phyloP scores from a whole-genome alignment of 2,113 vertebrate genomes.

The Xiphophorus hellerii region DNA sequence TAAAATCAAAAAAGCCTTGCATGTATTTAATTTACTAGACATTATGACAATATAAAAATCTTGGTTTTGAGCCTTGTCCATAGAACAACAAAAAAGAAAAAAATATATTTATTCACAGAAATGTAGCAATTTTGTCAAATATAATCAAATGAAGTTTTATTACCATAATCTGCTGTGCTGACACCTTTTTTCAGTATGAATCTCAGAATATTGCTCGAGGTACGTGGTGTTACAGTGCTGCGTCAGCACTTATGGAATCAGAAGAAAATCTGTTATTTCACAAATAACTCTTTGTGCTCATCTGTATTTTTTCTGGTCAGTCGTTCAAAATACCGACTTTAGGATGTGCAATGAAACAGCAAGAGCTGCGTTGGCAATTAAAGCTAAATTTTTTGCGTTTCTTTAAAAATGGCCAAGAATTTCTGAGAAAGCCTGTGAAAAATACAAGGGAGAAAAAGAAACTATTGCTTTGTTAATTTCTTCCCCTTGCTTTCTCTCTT shows the following conservation, averaged over 20 bases:
- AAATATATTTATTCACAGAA: neutral
- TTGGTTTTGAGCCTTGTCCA: neutral
- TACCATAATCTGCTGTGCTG: slow-evolving; percentile 62
- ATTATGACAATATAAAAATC: no score
- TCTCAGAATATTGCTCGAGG: neutral
- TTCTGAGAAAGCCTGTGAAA: slow-evolving; percentile 58
- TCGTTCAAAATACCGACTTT: slow-evolving; percentile 29
- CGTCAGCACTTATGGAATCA: slow-evolving; percentile 67
- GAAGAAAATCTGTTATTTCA: slow-evolving; percentile 68
- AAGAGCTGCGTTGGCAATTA: slow-evolving; percentile 43
- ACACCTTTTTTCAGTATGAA: neutral
- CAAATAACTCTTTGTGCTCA: slow-evolving; percentile 50
- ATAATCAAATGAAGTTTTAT: slow-evolving; percentile 56
- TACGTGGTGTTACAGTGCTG: slow-evolving; percentile 48
- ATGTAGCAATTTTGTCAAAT: slow-evolving; percentile 32
- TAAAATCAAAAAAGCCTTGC: neutral
- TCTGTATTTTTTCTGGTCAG: slow-evolving; percentile 21
- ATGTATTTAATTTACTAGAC: no score
- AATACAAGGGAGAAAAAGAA: slow-evolving; percentile 48
- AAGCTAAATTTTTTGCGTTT: slow-evolving; percentile 18
- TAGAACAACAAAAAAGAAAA: neutral
- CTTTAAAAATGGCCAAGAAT: slow-evolving; percentile 56
- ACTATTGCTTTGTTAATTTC: slow-evolving; percentile 72
- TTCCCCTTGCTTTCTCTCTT: slow-evolving; percentile 43
- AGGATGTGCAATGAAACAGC: slow-evolving; percentile 29